Evolutionary conservation across 2,797 vertebrate genomes (phyloP).

Genomic region (Holocentrus rufus): DNA sequence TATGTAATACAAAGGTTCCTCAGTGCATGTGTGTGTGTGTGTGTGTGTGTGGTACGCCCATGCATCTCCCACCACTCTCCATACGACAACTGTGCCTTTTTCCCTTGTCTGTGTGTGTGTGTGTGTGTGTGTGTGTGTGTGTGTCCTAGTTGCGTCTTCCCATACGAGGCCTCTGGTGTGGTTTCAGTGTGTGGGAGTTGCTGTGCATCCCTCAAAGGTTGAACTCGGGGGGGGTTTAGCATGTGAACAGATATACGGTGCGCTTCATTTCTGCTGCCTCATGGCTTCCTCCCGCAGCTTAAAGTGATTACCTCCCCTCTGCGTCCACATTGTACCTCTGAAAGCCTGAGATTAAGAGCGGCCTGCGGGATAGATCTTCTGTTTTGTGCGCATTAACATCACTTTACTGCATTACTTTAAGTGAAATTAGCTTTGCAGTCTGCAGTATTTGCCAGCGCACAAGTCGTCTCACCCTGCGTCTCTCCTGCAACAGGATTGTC

Average conservation of each 20-base stretch:
- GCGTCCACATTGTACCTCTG: constrained; percentile 41
- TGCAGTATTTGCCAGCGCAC: background rate
- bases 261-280: constrained; percentile 61
- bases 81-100: constrained; percentile 32
- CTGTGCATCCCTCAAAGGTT: constrained; percentile 63
- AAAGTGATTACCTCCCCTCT: constrained; percentile 70
- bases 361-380: constrained; percentile 29
- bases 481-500: constrained; percentile 2
- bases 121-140: constrained; percentile 50
- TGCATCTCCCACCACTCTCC: constrained; percentile 1
- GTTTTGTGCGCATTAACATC: constrained; percentile 30
- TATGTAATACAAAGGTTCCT: constrained; percentile 14
- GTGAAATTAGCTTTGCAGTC: constrained; percentile 17
- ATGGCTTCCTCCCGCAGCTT: constrained; percentile 64
- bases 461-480: background rate
- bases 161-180: constrained; percentile 39
- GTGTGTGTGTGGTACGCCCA: constrained; percentile 18
- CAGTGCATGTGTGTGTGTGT: constrained; percentile 22
- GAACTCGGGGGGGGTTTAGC: constrained; percentile 32
- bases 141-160: constrained; percentile 61
- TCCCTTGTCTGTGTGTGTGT: constrained; percentile 8
- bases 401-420: background rate
- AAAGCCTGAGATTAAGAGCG: constrained; percentile 51
- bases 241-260: constrained; percentile 46
- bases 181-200: constrained; percentile 52